phyloP scores from a whole-genome alignment of 2,888 invertebrate species.

The Trilocha varians region DNA sequence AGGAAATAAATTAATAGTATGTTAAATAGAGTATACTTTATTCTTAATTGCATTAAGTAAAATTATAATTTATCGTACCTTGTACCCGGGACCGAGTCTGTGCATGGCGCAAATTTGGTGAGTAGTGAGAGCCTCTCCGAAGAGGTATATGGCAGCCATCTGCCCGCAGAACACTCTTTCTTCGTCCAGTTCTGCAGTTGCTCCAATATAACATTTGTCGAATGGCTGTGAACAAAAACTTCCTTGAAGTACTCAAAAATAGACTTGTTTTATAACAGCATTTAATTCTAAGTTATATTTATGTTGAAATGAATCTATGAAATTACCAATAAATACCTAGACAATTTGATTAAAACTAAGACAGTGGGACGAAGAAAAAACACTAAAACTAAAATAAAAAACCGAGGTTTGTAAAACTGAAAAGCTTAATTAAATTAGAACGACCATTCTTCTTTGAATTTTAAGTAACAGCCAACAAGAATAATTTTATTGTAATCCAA shows the following conservation, averaged over 20 bases:
- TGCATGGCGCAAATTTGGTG: conserved; percentile 99
- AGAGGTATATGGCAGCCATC: conserved; percentile 99
- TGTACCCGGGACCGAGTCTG: conserved; percentile 97
- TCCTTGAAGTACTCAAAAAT: conserved; percentile 5
- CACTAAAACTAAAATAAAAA: too few species aligned
- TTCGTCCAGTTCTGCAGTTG: conserved; percentile 96
- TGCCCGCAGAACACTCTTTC: conserved; percentile 99
- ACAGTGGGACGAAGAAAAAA: too few species aligned
- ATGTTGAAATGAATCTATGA: too few species aligned
- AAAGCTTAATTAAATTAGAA: too few species aligned
- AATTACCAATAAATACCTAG: too few species aligned
- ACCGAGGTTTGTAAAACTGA: too few species aligned
- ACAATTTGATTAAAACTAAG: too few species aligned
- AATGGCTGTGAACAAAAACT: conserved; percentile 82
- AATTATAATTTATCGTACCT: conserved; percentile 73
- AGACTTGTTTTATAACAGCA: not conserved
- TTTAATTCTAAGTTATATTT: too few species aligned
- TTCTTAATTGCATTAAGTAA: not conserved
- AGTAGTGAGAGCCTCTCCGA: conserved; percentile 96
- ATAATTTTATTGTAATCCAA: too few species aligned
- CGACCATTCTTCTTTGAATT: too few species aligned
- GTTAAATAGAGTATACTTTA: not conserved
- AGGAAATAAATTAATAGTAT: conserved; percentile 36
- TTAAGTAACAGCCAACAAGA: too few species aligned
- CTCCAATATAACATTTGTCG: conserved; percentile 99